phyloP scores from a whole-genome alignment of 2,888 invertebrate genomes.

The Zaprionus lineosus region DNA sequence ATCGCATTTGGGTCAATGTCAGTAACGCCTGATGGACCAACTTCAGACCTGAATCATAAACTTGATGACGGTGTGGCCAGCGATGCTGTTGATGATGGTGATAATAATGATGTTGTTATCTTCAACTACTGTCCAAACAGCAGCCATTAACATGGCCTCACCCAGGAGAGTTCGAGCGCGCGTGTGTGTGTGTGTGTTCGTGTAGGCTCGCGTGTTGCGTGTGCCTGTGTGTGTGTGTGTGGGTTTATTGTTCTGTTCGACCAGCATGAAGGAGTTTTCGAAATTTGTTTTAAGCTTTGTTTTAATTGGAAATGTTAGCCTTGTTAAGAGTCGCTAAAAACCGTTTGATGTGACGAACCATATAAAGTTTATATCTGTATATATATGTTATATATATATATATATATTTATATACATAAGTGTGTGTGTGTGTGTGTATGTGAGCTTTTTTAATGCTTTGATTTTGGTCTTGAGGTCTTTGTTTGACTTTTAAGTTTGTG shows the following conservation, averaged over 20 bases:
- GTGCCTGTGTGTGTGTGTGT: too few species aligned
- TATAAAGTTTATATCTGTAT: slow-evolving; percentile 16
- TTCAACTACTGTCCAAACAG: slow-evolving; percentile 4
- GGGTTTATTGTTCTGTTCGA: slow-evolving; percentile 32
- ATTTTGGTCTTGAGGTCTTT: slow-evolving; percentile 41
- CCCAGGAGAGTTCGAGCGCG: too few species aligned
- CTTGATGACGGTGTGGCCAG: background rate
- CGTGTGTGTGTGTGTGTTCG: too few species aligned
- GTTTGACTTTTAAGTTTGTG: slow-evolving; percentile 47
- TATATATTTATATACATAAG: background rate
- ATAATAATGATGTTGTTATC: slow-evolving; percentile 14
- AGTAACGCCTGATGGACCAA: slow-evolving; percentile 43
- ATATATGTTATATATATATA: slow-evolving; percentile 20
- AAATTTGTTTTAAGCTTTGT: background rate
- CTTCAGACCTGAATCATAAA: slow-evolving; percentile 27
- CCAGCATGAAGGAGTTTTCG: slow-evolving; percentile 34
- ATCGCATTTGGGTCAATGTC: slow-evolving; percentile 78
- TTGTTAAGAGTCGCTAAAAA: slow-evolving; percentile 35
- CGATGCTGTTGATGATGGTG: background rate
- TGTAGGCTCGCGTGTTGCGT: too few species aligned
- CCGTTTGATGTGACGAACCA: slow-evolving; percentile 57
- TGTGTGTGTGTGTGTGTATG: background rate
- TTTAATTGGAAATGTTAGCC: slow-evolving; percentile 47
- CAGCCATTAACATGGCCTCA: slow-evolving; percentile 20
- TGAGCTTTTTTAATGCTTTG: slow-evolving; percentile 27